Base-by-base conservation (phyloP, 1,140 invertebrate species). In the Zophobas morio region DNA sequence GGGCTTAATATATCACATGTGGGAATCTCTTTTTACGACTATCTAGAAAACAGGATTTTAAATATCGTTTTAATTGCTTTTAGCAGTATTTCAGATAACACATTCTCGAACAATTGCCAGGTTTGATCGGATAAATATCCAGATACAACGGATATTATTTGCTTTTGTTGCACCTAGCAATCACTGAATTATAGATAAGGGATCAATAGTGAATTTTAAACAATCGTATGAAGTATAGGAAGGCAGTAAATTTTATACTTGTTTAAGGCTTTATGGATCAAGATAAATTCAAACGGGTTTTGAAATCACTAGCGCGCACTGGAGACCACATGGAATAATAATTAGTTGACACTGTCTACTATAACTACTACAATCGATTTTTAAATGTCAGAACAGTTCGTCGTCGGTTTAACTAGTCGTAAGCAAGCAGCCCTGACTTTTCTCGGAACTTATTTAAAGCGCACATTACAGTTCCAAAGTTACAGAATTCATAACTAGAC, bases 1-100 rank as follows among this genome's bases (percentile, higher is more conserved):
- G 39, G 20, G 60, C 60, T 66, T 40, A 66, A 66, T 42, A 40
- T 42, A 66, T 66, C 60, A 66, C 60, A 66, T 36, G 60, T 32
- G 20, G 60, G 37, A 33, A 42, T 66, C 33, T 20, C 8, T 34
- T 42, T 66, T 66, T 20, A 20, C 20, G 20, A 20, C 33, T 32
- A 3, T 42, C 39, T 42, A 63, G 49, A 51, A 6, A 51, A 20
- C 37, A 63, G 60, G 60, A 66, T 66, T 66, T 66, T 66, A 66
- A 42, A 66, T 66, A 66, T 66, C 6, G 37, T 20, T 46, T 66
- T 42, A 66, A 66, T 42, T 39, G 56, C 53, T 33, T 54, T 54
- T 34, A 54, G 20, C 20, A 20, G 20, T 20, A 54, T 0, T 54
- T 60, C 33, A 2, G 32, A 46, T 46, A 46, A 57, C 35, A 35